These are phyloP conservation scores for Drosophila pandora DNA, from an alignment of 1,140 invertebrate species.

Conservation along the genomic window DNA sequence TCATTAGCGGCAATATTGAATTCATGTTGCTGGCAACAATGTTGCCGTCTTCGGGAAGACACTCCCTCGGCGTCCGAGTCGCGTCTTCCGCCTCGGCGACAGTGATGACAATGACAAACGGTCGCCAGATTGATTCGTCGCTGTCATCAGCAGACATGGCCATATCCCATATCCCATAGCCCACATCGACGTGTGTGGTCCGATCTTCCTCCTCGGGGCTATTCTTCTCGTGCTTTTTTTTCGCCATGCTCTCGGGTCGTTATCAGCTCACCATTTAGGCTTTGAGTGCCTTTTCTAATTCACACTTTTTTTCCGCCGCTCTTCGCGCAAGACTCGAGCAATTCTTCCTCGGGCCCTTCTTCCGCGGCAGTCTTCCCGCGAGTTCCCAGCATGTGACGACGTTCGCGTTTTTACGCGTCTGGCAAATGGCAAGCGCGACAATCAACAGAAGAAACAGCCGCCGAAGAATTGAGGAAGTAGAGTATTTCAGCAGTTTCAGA, in stretches of 20 bases:
- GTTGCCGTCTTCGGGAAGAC: conserved; percentile 28
- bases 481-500: background rate
- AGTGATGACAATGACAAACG: conserved; percentile 57
- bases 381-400: conserved; percentile 52
- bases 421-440: conserved; percentile 31
- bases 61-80: background rate
- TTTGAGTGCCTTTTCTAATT: conserved; percentile 80
- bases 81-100: background rate
- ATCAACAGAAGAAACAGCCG: background rate
- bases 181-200: conserved; percentile 44
- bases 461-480: conserved; percentile 11
- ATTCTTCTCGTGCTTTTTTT: conserved; percentile 17
- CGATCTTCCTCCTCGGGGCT: conserved; percentile 19
- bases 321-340: conserved; percentile 8
- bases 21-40: conserved; percentile 61
- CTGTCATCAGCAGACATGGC: conserved; percentile 3
- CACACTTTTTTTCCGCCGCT: conserved; percentile 65
- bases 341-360: conserved; percentile 27
- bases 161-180: conserved; percentile 6
- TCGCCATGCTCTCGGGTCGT: conserved; percentile 27
- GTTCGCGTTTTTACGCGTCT: conserved; percentile 54
- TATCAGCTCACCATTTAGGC: conserved; percentile 73
- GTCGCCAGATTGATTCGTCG: conserved; percentile 51
- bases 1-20: conserved; percentile 47
- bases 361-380: background rate